phyloP scores from a whole-genome alignment of 2,888 invertebrate species.

The Eristalinus aeneus region DNA sequence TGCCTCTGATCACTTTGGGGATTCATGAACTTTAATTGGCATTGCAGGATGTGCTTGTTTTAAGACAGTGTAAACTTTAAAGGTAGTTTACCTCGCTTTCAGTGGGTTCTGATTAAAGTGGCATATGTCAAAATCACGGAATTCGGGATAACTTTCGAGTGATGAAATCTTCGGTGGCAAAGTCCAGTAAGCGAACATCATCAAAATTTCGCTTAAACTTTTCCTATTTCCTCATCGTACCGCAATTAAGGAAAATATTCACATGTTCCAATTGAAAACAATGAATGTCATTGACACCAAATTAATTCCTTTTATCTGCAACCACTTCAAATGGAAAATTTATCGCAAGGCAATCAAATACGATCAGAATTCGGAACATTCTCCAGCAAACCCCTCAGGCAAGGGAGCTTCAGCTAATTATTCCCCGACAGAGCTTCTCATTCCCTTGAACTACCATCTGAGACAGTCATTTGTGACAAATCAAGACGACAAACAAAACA shows the following conservation, averaged over 20 bases:
- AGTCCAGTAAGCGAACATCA: no score
- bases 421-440: not conserved
- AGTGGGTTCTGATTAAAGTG: no score
- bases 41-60: no score
- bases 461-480: not conserved
- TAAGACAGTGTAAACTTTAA: no score
- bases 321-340: not conserved
- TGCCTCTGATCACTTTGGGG: not conserved
- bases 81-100: no score
- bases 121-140: no score
- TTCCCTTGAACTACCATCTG: not conserved
- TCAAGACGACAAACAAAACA: not conserved
- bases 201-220: not conserved
- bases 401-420: not conserved
- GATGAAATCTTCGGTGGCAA: no score
- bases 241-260: not conserved
- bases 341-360: not conserved
- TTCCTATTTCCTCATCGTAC: not conserved
- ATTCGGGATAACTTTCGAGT: no score
- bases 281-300: not conserved
- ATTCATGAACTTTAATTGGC: not conserved
- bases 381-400: not conserved
- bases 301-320: not conserved
- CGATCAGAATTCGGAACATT: not conserved
- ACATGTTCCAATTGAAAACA: not conserved